Percentiles rank a stretch among this genome's conserved stretches.
Evolutionary conservation across 2,888 invertebrate species (phyloP).

Genomic region (Harpagoxenus sublaevis): DNA sequence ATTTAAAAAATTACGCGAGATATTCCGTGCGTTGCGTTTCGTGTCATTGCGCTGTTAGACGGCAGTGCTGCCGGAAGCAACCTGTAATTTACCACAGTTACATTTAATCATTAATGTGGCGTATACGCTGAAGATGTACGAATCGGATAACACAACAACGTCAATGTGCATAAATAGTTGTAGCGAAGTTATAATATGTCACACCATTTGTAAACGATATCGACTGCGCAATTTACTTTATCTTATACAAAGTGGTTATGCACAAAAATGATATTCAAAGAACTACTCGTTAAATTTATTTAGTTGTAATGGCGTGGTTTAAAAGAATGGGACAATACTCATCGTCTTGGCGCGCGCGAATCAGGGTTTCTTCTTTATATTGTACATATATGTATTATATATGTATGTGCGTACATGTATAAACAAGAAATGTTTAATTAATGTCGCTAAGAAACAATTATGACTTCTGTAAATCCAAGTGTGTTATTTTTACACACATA

Average conservation of each 20-base stretch:
- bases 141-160: conserved; percentile 56
- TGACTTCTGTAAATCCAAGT: background rate
- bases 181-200: background rate
- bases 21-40: conserved; percentile 62
- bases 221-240: background rate
- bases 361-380: background rate
- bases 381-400: background rate
- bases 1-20: conserved; percentile 40
- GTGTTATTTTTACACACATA: no score
- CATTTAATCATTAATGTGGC: conserved; percentile 71
- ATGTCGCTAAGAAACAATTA: background rate
- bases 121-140: conserved; percentile 66
- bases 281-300: conserved; percentile 10
- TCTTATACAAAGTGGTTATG: background rate
- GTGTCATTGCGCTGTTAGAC: conserved; percentile 68
- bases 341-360: background rate
- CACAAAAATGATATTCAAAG: background rate
- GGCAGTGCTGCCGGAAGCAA: conserved; percentile 63
- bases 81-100: conserved; percentile 69
- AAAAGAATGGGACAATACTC: background rate
- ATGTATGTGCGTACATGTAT: background rate
- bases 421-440: background rate
- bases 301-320: background rate
- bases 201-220: background rate
- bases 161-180: conserved; percentile 45